Evolutionary conservation across 2,888 invertebrate genomes (phyloP).

Genomic region (Sialis fuliginosa): DNA sequence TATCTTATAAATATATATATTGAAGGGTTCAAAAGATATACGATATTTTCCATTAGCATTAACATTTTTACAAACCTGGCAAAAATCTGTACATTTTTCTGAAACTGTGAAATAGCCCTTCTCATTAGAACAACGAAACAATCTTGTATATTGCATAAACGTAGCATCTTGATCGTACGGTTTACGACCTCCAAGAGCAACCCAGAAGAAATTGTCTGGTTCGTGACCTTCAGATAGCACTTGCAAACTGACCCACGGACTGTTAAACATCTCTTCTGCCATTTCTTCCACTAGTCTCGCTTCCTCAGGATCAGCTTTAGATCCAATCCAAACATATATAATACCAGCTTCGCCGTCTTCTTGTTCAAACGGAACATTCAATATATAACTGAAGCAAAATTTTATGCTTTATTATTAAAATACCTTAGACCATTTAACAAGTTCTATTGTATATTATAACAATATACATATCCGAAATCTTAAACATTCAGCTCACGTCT

Average conservation of each 20-base stretch:
- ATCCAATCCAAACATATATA: constrained; percentile 92
- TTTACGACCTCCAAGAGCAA: constrained; percentile 81
- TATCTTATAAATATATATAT: neutral
- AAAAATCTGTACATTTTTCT: constrained; percentile 97
- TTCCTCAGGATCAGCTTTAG: constrained; percentile 68
- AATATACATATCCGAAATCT: constrained; percentile 1
- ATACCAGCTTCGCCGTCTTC: constrained; percentile 70
- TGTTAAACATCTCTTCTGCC: constrained; percentile 84
- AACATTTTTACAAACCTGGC: constrained; percentile 45
- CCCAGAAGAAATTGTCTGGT: constrained; percentile 98
- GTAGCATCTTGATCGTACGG: constrained; percentile 76
- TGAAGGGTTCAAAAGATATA: no score
- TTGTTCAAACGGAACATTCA: constrained; percentile 84
- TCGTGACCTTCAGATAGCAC: constrained; percentile 86
- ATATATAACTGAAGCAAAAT: constrained; percentile 51
- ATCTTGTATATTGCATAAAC: constrained; percentile 81
- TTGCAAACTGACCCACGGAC: constrained; percentile 57
- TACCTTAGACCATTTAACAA: neutral
- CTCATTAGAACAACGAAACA: constrained; percentile 98
- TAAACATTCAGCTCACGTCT: no score
- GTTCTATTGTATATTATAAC: neutral
- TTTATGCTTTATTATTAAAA: no score
- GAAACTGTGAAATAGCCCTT: constrained; percentile 98
- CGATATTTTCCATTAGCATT: no score
- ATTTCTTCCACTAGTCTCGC: constrained; percentile 76